Evolutionary conservation across 2,888 invertebrate genomes (phyloP).

Genomic region (Zelleria hepariella): DNA sequence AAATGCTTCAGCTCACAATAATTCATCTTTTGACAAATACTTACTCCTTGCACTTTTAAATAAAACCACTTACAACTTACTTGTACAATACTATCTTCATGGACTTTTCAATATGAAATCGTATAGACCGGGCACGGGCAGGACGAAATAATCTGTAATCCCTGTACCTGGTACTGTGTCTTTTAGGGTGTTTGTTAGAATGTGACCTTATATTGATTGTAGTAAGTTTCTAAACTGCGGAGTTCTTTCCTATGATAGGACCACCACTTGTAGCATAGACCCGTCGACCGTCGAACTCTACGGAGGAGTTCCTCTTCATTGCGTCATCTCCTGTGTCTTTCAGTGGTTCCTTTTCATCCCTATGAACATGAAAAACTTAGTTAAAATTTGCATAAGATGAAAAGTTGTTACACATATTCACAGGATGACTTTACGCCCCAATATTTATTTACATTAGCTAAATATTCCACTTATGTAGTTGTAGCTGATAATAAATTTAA

Average conservation of each 20-base stretch:
- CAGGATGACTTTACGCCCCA: too few relatives aligned
- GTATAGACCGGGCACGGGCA: not conserved
- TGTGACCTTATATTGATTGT: too few relatives aligned
- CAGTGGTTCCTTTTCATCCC: conserved; percentile 88
- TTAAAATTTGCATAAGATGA: not conserved
- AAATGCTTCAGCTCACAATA: conserved; percentile 12
- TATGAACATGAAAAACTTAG: conserved; percentile 20
- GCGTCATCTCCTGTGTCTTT: conserved; percentile 78
- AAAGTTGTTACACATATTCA: too few relatives aligned
- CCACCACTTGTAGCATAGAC: conserved; percentile 88
- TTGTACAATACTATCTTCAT: not conserved
- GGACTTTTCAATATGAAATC: not conserved
- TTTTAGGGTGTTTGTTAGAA: too few relatives aligned
- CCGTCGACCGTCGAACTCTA: conserved; percentile 86
- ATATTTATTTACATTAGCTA: too few relatives aligned
- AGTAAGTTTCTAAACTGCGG: conserved; percentile 82
- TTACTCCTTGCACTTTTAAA: conserved; percentile 14
- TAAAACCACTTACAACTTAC: not conserved
- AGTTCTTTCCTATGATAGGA: conserved; percentile 89
- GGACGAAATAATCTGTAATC: not conserved
- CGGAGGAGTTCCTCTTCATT: conserved; percentile 81
- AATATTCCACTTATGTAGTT: too few relatives aligned
- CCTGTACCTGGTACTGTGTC: not conserved
- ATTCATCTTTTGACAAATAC: conserved; percentile 57
- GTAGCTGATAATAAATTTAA: too few relatives aligned